Evolutionary conservation across 2,797 vertebrate genomes (phyloP).

Genomic region (Cossypha heuglini): DNA sequence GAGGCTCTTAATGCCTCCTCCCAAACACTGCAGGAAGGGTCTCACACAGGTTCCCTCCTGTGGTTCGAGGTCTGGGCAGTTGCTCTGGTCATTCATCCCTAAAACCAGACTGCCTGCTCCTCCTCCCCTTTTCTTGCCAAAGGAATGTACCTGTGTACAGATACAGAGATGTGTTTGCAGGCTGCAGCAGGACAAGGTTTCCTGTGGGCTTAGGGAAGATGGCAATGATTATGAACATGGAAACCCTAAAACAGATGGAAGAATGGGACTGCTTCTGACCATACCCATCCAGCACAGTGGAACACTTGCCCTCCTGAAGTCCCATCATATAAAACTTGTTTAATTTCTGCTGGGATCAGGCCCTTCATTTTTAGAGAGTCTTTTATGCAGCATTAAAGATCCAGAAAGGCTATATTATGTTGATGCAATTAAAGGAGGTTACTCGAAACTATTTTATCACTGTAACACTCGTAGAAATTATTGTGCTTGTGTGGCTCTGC

Average conservation of each 20-base stretch:
- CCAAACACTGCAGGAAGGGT: rapidly evolving
- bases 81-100: background rate
- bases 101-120: background rate
- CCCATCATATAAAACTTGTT: background rate
- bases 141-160: background rate
- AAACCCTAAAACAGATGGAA: background rate
- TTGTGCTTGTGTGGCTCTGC: slow-evolving; percentile 32
- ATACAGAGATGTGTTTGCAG: rapidly evolving
- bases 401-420: background rate
- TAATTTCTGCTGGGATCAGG: background rate
- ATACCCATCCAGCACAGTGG: background rate
- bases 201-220: background rate
- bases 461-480: background rate
- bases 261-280: background rate
- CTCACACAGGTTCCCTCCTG: background rate
- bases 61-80: background rate
- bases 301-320: background rate
- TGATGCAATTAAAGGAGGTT: slow-evolving; percentile 15
- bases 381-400: background rate
- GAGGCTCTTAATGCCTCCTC: background rate
- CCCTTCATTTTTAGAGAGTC: background rate
- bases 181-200: background rate
- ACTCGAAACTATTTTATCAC: slow-evolving; percentile 7
- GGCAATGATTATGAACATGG: background rate
- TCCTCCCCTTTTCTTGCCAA: background rate